A percentile compares a stretch with the other conserved stretches of the same genome.
Evolutionary conservation across 2,797 vertebrate genomes (phyloP).

Genomic region (Helostoma temminkii): DNA sequence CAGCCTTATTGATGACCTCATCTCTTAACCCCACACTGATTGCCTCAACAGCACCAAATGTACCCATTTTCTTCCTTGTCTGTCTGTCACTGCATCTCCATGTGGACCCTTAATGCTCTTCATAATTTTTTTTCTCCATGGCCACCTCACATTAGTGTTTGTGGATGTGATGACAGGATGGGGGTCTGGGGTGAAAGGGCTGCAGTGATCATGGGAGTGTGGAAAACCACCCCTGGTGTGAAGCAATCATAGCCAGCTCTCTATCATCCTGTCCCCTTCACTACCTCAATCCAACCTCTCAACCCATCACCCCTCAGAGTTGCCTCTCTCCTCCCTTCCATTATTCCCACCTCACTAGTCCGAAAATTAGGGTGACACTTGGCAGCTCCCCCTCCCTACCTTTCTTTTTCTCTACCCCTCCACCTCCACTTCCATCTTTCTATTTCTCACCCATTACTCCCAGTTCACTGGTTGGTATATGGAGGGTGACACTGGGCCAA

Average conservation of each 20-base stretch:
- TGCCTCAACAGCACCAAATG: slow-evolving; percentile 32
- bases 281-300: slow-evolving; percentile 62
- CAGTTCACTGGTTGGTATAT: slow-evolving; percentile 79
- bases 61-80: slow-evolving; percentile 1
- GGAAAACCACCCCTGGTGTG: slow-evolving; percentile 67
- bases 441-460: slow-evolving; percentile 79
- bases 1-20: slow-evolving; percentile 62
- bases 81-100: slow-evolving; percentile 37
- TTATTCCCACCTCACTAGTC: slow-evolving; percentile 79
- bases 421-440: slow-evolving; percentile 56
- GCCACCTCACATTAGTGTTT: slow-evolving; percentile 42
- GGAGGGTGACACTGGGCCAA: slow-evolving; percentile 80
- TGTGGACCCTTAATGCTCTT: slow-evolving; percentile 23
- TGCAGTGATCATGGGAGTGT: slow-evolving; percentile 66
- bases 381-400: slow-evolving; percentile 27
- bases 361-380: slow-evolving; percentile 75
- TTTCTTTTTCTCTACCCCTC: slow-evolving; percentile 29
- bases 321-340: slow-evolving; percentile 58
- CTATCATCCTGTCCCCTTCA: slow-evolving; percentile 70
- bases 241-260: slow-evolving; percentile 76
- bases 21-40: slow-evolving; percentile 45
- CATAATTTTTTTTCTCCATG: background rate
- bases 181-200: slow-evolving; percentile 61
- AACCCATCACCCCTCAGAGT: slow-evolving; percentile 59
- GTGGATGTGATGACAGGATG: slow-evolving; percentile 30